Evolutionary conservation across 2,113 vertebrate species (phyloP).

Genomic region (Struthidea cinerea): DNA sequence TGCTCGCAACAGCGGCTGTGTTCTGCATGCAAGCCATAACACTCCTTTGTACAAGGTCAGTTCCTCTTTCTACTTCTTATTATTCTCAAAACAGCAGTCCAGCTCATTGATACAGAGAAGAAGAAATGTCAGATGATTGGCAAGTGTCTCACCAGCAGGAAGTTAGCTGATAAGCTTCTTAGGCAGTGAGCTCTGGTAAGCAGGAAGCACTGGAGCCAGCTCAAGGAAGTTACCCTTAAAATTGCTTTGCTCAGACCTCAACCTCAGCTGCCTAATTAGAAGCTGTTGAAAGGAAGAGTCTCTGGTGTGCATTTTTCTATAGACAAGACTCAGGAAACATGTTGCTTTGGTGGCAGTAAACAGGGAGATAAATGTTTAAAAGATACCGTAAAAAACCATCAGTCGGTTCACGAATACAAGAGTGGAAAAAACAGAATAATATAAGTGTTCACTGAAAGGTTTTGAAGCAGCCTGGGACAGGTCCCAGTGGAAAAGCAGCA

Average conservation of each 20-base stretch:
- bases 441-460: slow-evolving; percentile 13
- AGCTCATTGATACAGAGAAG: slow-evolving; percentile 43
- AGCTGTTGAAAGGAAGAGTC: slow-evolving; percentile 45
- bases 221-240: slow-evolving; percentile 61
- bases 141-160: slow-evolving; percentile 52
- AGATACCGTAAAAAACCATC: slow-evolving; percentile 30
- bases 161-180: slow-evolving; percentile 66
- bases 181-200: slow-evolving; percentile 53
- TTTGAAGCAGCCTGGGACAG: slow-evolving; percentile 17
- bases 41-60: slow-evolving; percentile 28
- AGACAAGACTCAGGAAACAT: slow-evolving; percentile 35
- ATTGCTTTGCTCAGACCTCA: slow-evolving; percentile 49
- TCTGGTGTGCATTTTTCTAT: slow-evolving; percentile 38
- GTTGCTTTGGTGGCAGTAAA: slow-evolving; percentile 29
- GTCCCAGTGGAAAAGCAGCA: slow-evolving; percentile 9
- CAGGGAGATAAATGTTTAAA: slow-evolving; percentile 54
- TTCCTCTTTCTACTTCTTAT: slow-evolving; percentile 30
- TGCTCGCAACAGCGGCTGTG: background rate
- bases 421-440: slow-evolving; percentile 19
- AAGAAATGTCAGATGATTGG: slow-evolving; percentile 45
- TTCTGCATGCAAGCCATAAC: slow-evolving; percentile 11
- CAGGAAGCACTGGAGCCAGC: slow-evolving; percentile 49
- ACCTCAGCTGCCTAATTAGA: slow-evolving; percentile 51
- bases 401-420: background rate
- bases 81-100: slow-evolving; percentile 35